Evolutionary conservation across 2,113 vertebrate genomes (phyloP), one percentile per base, ranked within the genome.

Genomic region (Gasterosteus nipponicus): DNA sequence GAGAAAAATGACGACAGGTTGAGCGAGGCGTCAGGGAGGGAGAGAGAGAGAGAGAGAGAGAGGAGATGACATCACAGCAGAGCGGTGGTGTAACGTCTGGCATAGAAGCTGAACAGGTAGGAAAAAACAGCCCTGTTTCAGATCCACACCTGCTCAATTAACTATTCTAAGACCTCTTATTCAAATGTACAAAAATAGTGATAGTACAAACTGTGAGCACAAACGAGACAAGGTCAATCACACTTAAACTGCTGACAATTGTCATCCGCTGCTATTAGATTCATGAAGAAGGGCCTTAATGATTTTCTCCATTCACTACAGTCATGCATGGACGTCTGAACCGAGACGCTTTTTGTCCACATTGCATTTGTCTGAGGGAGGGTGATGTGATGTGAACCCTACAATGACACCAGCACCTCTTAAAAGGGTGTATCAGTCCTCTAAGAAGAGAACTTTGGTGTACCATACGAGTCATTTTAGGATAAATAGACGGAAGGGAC

Each of bases 21-120:
- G 11, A 67, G 61, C 1, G 38, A 67, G 38, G 12, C 66, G 44
- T 47, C 47, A 19, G 57, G 38, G 66, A 42, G 62, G 26, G 49
- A 44, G 75, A 61, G 81, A 3, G 81, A 2, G 53, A 49, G 42
- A 33, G 63, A 54, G 42, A 33, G 63, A 54, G 42, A 33, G 63
- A 54, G 33, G 38, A 33, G 63, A 49, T 77, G 85, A 86, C 81
- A 67, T 87, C 85, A 82, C 73, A 56, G 69, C 56, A 56, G 10
- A 65, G 16, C 4, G 58, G 56, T 87, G 87, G 86, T 76, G 85
- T 86, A 77, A 86, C 4, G 83, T 89, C 87, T 89, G 77, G 58
- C 80, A 65, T 51, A 87, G 84, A 85, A 69, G 33, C 39, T 2
- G 22, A 76, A 3, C 75, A 69, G 41, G 68, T 51, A 80, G 81